phyloP scores from a whole-genome alignment of 2,888 invertebrate genomes.

The Myopa testacea region DNA sequence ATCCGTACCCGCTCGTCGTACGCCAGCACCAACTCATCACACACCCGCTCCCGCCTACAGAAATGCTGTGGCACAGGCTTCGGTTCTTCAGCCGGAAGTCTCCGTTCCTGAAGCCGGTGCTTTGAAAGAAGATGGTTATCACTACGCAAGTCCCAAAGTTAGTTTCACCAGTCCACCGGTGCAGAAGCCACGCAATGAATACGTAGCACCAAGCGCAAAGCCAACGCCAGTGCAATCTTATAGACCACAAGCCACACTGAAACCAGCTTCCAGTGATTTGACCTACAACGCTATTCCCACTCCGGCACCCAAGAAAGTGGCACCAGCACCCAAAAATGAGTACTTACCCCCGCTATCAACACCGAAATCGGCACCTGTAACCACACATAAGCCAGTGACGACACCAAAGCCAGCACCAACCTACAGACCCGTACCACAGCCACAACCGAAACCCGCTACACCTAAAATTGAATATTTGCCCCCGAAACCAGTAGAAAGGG shows the following conservation, averaged over 20 bases:
- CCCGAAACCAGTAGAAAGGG: slow-evolving; percentile 31
- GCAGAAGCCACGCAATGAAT: slow-evolving; percentile 13
- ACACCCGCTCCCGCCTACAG: slow-evolving; percentile 25
- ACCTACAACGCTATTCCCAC: slow-evolving; percentile 35
- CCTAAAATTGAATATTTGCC: slow-evolving; percentile 39
- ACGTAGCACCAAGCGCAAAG: not conserved
- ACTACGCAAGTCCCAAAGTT: slow-evolving; percentile 47
- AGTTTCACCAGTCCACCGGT: slow-evolving; percentile 31
- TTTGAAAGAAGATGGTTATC: slow-evolving; percentile 55
- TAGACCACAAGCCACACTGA: slow-evolving; percentile 23
- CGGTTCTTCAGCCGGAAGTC: not conserved
- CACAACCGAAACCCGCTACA: slow-evolving; percentile 31
- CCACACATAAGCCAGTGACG: slow-evolving; percentile 12
- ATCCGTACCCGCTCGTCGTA: slow-evolving; percentile 28
- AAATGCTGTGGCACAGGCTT: not conserved
- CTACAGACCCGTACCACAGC: slow-evolving; percentile 11
- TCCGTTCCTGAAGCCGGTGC: slow-evolving; percentile 45
- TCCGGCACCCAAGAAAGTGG: slow-evolving; percentile 36
- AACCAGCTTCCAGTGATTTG: slow-evolving; percentile 31
- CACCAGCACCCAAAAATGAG: slow-evolving; percentile 30
- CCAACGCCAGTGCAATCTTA: slow-evolving; percentile 31
- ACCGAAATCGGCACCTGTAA: slow-evolving; percentile 28
- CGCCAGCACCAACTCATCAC: slow-evolving; percentile 28
- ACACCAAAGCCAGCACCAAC: slow-evolving; percentile 22
- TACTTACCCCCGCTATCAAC: slow-evolving; percentile 38